Conservation (phyloP, 2,888 invertebrate genomes). For the Tiliacea aurago region DNA sequence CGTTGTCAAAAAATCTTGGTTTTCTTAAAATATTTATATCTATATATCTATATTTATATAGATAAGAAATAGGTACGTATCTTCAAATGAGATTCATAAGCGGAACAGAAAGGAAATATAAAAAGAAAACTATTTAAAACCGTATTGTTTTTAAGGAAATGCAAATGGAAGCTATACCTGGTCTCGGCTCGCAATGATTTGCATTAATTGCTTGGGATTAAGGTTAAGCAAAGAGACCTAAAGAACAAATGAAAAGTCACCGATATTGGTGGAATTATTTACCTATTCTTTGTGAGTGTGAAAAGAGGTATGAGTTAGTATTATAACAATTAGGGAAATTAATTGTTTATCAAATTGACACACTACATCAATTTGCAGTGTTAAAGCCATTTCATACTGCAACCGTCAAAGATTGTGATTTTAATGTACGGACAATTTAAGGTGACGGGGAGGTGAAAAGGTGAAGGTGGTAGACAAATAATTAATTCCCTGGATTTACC, state of each 20-base stretch:
- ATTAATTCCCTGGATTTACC: background rate
- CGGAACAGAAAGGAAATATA: slow-evolving; percentile 2
- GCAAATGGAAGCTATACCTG: slow-evolving; percentile 48
- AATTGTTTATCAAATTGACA: background rate
- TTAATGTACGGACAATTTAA: background rate
- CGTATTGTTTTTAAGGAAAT: slow-evolving; percentile 34
- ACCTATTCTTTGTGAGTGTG: background rate
- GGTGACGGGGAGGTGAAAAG: too few relatives aligned
- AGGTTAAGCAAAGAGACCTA: slow-evolving; percentile 26
- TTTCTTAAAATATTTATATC: too few relatives aligned
- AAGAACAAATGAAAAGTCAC: slow-evolving; percentile 25
- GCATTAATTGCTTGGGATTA: slow-evolving; percentile 51
- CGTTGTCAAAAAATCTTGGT: background rate
- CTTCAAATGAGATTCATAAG: background rate
- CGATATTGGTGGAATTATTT: slow-evolving; percentile 5
- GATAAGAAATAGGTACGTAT: background rate
- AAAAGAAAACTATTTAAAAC: slow-evolving; percentile 1
- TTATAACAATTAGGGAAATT: too few relatives aligned
- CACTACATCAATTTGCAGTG: background rate
- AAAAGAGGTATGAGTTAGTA: background rate
- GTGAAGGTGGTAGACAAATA: too few relatives aligned
- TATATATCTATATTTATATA: too few relatives aligned
- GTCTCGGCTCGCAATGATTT: slow-evolving; percentile 41
- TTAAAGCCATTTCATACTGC: background rate
- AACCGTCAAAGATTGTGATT: background rate